Base-by-base conservation (phyloP, 2,797 vertebrate genomes). In the Platyrinchus mystaceus region DNA sequence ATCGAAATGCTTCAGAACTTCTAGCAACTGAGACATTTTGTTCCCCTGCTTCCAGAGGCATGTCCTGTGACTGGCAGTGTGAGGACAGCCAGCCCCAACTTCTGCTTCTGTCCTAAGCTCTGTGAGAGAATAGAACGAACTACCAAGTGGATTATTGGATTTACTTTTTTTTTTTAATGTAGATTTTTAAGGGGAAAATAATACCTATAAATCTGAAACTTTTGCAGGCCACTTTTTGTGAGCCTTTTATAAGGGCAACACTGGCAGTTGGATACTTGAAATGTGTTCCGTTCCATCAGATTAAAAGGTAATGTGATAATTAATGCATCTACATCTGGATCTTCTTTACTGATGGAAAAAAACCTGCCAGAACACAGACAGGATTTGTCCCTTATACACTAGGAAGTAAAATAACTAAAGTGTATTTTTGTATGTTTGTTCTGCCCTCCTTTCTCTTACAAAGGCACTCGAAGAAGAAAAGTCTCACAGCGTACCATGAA, bases 371-470 rank as follows among this genome's bases (percentile, higher is more conserved):
- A 59, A 67, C 10, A 5, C 26, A 59, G 50, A 6, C 11, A 50
- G 46, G 18, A 13, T 56, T 88, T 73, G 7, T 70, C 27, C 44
- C 41, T 78, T 8, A 6, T 26, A 27, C 68, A 19, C 5, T 21
- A 63, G 21, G 44, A 75, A 69, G 12, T 14, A 70, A 92, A 78
- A 68, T 43, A 41, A 78, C 39, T 71, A 43, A 58, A 32, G 27
- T 5, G 1, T 21, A 6, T 21, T 32, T 91, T 67, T 47, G 12
- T 62, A 3, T 39, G 11, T 10, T 5, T 66, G 13, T 7, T 69
- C 12, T 71, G 28, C 20, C 19, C 7, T 81, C 6, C 46, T 67
- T 70, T 59, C 36, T 1, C 0, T 64, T 64, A 27, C 0, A 0
- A 76, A 71, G 46, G 50, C 55, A 39, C 85, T 60, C 39, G 68